phyloP scores from a whole-genome alignment of 2,113 vertebrate species.

The Eulemur rufifrons region DNA sequence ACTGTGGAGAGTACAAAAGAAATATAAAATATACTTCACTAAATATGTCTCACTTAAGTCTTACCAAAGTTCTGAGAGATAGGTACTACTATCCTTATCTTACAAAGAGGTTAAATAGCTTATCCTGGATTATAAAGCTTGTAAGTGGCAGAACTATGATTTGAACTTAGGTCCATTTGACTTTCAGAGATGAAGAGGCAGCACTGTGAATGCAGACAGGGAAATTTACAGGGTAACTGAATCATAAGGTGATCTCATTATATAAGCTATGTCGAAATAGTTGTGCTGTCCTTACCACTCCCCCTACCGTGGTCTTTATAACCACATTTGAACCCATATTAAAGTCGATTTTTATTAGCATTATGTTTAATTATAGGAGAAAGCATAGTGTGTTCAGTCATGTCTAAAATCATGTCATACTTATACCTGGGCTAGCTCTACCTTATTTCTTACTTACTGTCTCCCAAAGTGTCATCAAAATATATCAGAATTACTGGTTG shows the following conservation, averaged over 20 bases:
- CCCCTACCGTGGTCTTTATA: neutral
- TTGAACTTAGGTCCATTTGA: neutral
- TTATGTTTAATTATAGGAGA: constrained; percentile 35
- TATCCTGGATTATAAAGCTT: neutral
- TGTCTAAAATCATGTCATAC: neutral
- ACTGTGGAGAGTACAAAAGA: neutral
- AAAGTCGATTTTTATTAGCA: neutral
- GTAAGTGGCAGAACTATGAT: neutral
- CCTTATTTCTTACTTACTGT: neutral
- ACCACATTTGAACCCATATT: constrained; percentile 2
- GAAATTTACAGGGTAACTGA: neutral
- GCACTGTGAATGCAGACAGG: neutral
- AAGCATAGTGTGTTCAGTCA: neutral
- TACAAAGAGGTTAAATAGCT: neutral
- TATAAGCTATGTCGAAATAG: neutral
- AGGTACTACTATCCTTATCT: neutral
- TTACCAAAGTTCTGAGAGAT: neutral
- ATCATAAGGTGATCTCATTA: neutral
- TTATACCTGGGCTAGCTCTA: neutral
- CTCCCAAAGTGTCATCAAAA: constrained; percentile 41
- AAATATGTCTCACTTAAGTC: neutral
- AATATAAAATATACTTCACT: neutral
- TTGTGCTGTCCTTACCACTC: neutral
- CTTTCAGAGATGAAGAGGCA: neutral
- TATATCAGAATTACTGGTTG: neutral